A percentile compares a stretch with the other conserved stretches of the same genome.
phyloP scores from a whole-genome alignment of 1,140 invertebrate species.

The Hycleus phaleratus region DNA sequence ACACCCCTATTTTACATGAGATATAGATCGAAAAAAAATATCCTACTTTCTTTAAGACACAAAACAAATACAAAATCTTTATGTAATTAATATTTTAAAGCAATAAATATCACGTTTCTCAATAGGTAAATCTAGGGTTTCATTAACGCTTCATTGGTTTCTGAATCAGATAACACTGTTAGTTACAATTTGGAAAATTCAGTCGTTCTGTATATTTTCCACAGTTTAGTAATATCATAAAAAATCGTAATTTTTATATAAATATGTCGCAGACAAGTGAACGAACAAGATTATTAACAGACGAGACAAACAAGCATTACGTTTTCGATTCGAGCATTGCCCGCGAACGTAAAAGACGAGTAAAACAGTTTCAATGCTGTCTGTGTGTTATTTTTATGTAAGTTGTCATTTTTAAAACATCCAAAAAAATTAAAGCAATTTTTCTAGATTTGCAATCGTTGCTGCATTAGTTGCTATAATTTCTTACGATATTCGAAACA shows the following conservation, averaged over 20 bases:
- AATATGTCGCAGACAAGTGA: constrained; percentile 21
- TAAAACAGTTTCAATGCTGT: constrained; percentile 63
- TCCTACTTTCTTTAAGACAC: neutral
- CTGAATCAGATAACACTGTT: constrained; percentile 8
- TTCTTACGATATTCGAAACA: constrained; percentile 20
- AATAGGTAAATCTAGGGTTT: constrained; percentile 20
- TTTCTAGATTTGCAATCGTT: constrained; percentile 39
- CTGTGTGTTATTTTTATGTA: constrained; percentile 57
- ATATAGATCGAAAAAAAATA: neutral
- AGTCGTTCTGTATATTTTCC: neutral
- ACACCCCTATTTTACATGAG: neutral
- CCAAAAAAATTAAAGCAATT: neutral
- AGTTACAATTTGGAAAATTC: constrained; percentile 3
- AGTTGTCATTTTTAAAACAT: constrained; percentile 36
- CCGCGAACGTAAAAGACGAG: constrained; percentile 48
- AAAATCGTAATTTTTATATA: constrained; percentile 4
- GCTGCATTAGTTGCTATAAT: constrained; percentile 40
- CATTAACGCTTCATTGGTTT: constrained; percentile 27
- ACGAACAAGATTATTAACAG: constrained; percentile 38
- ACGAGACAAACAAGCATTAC: constrained; percentile 46
- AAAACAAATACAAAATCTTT: neutral
- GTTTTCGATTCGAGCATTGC: constrained; percentile 54
- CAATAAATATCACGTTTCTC: neutral
- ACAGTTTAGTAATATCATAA: neutral
- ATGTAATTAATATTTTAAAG: neutral